Percentiles rank a stretch among this genome's conserved stretches.
These are phyloP conservation scores for Ophiothrix spiculata DNA, from an alignment of 35 echinoderm and acorn worm species.

Conservation along the genomic window DNA sequence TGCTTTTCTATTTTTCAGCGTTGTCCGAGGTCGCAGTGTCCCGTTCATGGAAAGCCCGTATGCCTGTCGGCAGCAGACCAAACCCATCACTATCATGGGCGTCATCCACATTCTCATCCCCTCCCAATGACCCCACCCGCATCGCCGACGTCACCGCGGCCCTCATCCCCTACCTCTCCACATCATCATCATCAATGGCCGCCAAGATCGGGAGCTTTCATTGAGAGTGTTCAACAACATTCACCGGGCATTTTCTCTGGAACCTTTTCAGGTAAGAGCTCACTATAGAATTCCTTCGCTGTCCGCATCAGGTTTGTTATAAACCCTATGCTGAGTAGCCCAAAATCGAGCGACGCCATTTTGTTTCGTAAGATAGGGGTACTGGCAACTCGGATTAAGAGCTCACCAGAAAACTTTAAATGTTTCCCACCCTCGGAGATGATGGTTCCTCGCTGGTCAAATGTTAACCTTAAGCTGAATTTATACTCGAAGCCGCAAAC, in stretches of 20 bases:
- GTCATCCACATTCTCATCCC: conserved; percentile 11
- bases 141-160: not conserved
- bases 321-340: too few species aligned
- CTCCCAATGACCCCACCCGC: conserved; percentile 3
- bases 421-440: too few species aligned
- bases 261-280: conserved; percentile 71
- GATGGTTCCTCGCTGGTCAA: too few species aligned
- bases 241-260: conserved; percentile 55
- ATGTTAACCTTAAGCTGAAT: too few species aligned
- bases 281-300: too few species aligned
- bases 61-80: conserved; percentile 18
- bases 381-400: too few species aligned
- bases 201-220: conserved; percentile 36
- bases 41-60: conserved; percentile 30
- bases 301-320: too few species aligned
- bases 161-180: conserved; percentile 21
- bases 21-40: conserved; percentile 35
- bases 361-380: too few species aligned
- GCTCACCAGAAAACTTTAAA: too few species aligned
- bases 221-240: conserved; percentile 58
- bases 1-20: not conserved
- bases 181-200: conserved; percentile 10
- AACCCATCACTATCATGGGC: conserved; percentile 6
- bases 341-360: too few species aligned
- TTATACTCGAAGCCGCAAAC: too few species aligned